A percentile compares a stretch with the other conserved stretches of the same genome.
Evolutionary conservation across 2,113 vertebrate species (phyloP).

Genomic region (Oreocharis arfaki): DNA sequence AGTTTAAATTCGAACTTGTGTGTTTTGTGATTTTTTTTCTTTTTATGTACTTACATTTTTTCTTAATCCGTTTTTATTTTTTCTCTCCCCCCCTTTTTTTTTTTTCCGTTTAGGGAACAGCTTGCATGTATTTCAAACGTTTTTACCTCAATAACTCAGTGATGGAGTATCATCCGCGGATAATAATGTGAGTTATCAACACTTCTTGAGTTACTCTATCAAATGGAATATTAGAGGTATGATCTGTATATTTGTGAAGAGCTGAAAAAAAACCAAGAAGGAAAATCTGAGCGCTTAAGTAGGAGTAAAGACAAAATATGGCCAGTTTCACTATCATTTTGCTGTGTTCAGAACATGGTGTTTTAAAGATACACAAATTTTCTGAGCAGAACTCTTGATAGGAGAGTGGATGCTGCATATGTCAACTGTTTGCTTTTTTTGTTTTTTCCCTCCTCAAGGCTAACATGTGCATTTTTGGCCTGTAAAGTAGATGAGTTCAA

Average conservation of each 20-base stretch:
- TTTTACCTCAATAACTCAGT: constrained; percentile 97
- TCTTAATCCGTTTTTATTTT: background rate
- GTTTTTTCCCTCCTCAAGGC: constrained; percentile 68
- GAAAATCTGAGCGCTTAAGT: background rate
- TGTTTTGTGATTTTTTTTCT: background rate
- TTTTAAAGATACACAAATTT: background rate
- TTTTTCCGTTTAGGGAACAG: constrained; percentile 81
- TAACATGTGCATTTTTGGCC: constrained; percentile 89
- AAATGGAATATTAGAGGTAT: background rate
- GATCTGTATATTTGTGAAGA: background rate
- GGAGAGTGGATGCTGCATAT: background rate
- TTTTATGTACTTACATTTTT: background rate
- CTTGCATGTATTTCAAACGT: constrained; percentile 92
- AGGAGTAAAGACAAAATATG: background rate
- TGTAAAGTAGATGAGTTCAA: constrained; percentile 99
- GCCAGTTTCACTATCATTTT: background rate
- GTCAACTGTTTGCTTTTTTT: background rate
- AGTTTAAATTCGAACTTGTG: background rate
- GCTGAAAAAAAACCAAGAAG: background rate
- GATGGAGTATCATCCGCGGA: constrained; percentile 94
- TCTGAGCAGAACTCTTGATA: background rate
- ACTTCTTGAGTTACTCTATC: background rate
- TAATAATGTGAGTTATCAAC: constrained; percentile 88
- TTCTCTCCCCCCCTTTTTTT: background rate
- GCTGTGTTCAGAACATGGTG: background rate